These are phyloP conservation scores for Vireo griseus DNA, from an alignment of 2,797 vertebrate genomes.

Conservation along the genomic window DNA sequence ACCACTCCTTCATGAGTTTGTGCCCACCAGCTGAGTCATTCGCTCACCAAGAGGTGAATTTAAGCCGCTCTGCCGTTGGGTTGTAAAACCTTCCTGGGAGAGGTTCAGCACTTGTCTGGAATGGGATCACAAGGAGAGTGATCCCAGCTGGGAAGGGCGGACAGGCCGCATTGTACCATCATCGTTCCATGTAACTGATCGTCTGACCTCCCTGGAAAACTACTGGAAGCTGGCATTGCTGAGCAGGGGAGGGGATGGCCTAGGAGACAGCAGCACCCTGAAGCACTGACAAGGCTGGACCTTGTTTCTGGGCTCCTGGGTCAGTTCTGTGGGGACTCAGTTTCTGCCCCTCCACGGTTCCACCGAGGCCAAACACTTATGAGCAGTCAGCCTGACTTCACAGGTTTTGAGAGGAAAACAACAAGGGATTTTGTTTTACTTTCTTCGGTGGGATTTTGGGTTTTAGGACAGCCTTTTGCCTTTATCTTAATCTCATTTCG, in stretches of 20 bases:
- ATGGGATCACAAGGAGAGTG: neutral
- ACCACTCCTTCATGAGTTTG: neutral
- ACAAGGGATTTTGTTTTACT: neutral
- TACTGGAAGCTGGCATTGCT: neutral
- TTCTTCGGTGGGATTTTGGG: neutral
- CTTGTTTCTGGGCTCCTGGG: neutral
- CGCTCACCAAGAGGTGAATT: neutral
- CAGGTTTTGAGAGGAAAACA: neutral
- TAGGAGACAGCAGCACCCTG: neutral
- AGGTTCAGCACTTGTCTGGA: neutral
- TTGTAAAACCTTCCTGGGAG: neutral
- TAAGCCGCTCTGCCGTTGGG: neutral
- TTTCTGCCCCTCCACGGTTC: neutral
- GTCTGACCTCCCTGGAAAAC: neutral
- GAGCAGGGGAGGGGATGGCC: neutral
- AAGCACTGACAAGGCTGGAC: accelerated
- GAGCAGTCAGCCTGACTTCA: accelerated
- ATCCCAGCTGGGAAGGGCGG: accelerated
- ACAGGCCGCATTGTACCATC: accelerated
- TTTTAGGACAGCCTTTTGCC: neutral
- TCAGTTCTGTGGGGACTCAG: neutral
- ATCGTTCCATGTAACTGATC: accelerated
- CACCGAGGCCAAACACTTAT: neutral
- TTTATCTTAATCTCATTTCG: neutral
- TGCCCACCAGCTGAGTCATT: neutral